These are phyloP conservation scores for Hylaeus anthracinus DNA, from an alignment of 1,140 invertebrate genomes.

Conservation along the genomic window DNA sequence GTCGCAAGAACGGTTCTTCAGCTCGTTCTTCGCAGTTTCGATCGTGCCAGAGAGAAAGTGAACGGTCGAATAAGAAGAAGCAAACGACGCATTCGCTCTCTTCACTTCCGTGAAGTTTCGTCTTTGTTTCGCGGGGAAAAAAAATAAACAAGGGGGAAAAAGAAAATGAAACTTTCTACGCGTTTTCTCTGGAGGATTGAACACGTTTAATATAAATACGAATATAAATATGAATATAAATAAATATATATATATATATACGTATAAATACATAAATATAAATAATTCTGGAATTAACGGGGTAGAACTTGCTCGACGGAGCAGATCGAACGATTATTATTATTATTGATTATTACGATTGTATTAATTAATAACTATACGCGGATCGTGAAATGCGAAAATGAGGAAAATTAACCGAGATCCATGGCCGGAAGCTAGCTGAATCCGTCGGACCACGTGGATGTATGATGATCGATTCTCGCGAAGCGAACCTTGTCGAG, in stretches of 20 bases:
- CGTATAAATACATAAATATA: slow-evolving; percentile 23
- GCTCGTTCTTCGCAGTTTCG: slow-evolving; percentile 31
- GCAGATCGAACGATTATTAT: slow-evolving; percentile 15
- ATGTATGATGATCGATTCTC: slow-evolving; percentile 15
- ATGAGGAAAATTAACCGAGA: slow-evolving; percentile 2
- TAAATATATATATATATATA: slow-evolving; percentile 46
- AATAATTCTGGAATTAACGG: slow-evolving; percentile 43
- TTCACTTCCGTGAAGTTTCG: slow-evolving; percentile 72
- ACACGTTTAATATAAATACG: slow-evolving; percentile 40
- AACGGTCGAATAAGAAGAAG: slow-evolving; percentile 7
- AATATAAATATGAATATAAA: slow-evolving; percentile 51
- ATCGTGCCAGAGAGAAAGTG: slow-evolving; percentile 6
- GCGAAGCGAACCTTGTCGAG: slow-evolving; percentile 26
- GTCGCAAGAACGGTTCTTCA: slow-evolving; percentile 38
- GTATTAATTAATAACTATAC: slow-evolving; percentile 31
- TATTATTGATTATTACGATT: slow-evolving; percentile 19
- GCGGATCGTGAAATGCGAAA: slow-evolving; percentile 12
- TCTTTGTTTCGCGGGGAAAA: slow-evolving; percentile 51
- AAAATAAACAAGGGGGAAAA: slow-evolving; percentile 17
- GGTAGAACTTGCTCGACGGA: slow-evolving; percentile 29
- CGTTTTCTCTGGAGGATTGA: slow-evolving; percentile 2
- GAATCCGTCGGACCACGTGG: slow-evolving; percentile 46
- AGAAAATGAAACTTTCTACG: slow-evolving; percentile 33
- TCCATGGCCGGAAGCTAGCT: slow-evolving; percentile 26
- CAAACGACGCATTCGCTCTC: slow-evolving; percentile 42